These are phyloP conservation scores for Acromyrmex charruanus DNA, from an alignment of 1,140 invertebrate species.

Conservation along the genomic window DNA sequence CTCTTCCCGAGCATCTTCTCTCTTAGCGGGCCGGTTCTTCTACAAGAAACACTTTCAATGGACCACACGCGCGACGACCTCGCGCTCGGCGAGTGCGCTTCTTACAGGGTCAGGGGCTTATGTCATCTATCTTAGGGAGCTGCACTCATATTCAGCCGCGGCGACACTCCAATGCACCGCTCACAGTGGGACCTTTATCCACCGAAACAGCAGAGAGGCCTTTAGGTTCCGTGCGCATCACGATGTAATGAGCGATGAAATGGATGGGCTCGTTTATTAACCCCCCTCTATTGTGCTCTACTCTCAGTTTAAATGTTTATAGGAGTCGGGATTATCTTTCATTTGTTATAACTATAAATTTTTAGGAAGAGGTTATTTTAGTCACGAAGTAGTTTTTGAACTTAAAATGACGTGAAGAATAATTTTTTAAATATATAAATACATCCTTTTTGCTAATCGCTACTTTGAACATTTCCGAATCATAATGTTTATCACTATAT, in stretches of 20 bases:
- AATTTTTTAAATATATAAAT: not conserved
- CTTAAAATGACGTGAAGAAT: too few species aligned
- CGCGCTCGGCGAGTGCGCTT: slow-evolving; percentile 70
- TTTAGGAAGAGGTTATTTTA: not conserved
- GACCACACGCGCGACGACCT: slow-evolving; percentile 83
- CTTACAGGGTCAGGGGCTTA: slow-evolving; percentile 74
- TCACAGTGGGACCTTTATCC: slow-evolving; percentile 62
- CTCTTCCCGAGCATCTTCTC: slow-evolving; percentile 44
- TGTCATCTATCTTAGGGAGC: slow-evolving; percentile 82
- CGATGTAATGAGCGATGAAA: slow-evolving; percentile 26
- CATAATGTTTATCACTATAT: not conserved
- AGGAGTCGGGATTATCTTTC: not conserved
- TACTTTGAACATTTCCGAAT: not conserved
- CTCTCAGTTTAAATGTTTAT: not conserved
- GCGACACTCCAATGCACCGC: slow-evolving; percentile 81
- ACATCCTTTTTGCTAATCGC: not conserved
- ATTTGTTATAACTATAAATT: not conserved
- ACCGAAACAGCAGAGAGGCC: slow-evolving; percentile 14
- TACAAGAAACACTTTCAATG: slow-evolving; percentile 75
- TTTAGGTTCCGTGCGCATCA: not conserved
- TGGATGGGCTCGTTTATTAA: slow-evolving; percentile 51
- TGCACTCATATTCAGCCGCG: slow-evolving; percentile 78
- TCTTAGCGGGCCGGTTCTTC: slow-evolving; percentile 33
- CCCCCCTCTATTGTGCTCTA: not conserved
- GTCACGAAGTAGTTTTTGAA: too few species aligned